Conservation (phyloP, 2,888 invertebrate species). For the Bugula neritina region DNA sequence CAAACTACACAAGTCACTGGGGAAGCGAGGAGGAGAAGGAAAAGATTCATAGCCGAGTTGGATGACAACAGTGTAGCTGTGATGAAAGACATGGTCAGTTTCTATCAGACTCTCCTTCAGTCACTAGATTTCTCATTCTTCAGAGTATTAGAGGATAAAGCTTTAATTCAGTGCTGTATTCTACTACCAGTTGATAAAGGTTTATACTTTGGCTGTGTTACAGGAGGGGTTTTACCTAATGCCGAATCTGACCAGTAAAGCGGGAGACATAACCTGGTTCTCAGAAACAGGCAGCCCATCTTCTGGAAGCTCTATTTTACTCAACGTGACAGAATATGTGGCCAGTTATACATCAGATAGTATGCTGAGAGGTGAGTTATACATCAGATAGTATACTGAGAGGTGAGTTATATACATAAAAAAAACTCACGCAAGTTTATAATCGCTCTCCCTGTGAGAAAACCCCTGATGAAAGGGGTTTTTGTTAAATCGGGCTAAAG, state of each 20-base stretch:
- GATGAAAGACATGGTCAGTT: neutral
- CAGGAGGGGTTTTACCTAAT: conserved; percentile 1
- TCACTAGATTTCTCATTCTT: too few species aligned
- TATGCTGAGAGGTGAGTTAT: neutral
- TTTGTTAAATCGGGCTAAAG: too few species aligned
- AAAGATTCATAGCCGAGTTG: neutral
- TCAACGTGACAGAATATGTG: conserved; percentile 1
- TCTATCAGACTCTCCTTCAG: neutral
- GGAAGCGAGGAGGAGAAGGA: neutral
- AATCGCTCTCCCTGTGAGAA: too few species aligned
- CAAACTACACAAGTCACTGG: neutral
- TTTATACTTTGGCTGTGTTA: too few species aligned
- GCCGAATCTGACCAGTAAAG: neutral
- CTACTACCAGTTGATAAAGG: too few species aligned
- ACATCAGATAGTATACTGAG: neutral
- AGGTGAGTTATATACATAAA: neutral
- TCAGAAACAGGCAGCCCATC: neutral
- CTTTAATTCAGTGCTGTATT: too few species aligned
- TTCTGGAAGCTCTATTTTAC: neutral
- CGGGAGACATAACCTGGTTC: neutral
- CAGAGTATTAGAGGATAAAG: too few species aligned
- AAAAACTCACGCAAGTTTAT: too few species aligned
- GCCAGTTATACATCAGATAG: neutral
- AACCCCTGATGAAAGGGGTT: too few species aligned
- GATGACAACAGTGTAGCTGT: neutral